Evolutionary conservation across 2,888 invertebrate species (phyloP).

Genomic region (Drosophila recens): DNA sequence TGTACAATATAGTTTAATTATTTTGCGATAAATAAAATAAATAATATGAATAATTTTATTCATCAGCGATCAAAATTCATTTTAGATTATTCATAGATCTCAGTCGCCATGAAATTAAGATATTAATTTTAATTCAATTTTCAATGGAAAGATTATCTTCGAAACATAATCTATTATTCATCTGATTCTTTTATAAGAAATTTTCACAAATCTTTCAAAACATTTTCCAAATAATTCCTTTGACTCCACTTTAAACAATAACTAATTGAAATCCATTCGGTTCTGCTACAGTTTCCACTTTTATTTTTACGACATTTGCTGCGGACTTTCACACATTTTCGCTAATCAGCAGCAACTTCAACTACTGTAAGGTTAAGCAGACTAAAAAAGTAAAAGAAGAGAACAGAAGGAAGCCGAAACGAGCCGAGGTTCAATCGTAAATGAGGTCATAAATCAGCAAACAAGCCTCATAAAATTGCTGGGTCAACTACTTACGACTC

Average conservation of each 20-base stretch:
- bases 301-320: constrained; percentile 19
- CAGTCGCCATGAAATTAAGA: neutral
- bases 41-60: too few species aligned
- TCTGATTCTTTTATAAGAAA: neutral
- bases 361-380: constrained; percentile 61
- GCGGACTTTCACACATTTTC: constrained; percentile 74
- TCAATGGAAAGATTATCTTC: too few species aligned
- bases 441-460: constrained; percentile 73
- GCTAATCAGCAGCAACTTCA: constrained; percentile 67
- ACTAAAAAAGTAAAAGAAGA: constrained; percentile 1
- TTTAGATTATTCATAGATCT: neutral
- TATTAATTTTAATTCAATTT: neutral
- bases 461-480: constrained; percentile 60
- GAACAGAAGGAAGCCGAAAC: constrained; percentile 13
- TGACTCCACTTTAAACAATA: constrained; percentile 33
- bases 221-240: neutral
- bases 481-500: constrained; percentile 49
- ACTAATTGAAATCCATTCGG: constrained; percentile 38
- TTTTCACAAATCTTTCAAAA: neutral
- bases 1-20: too few species aligned
- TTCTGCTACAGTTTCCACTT: constrained; percentile 2
- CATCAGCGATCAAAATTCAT: neutral
- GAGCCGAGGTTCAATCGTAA: constrained; percentile 57
- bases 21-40: too few species aligned
- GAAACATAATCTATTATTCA: too few species aligned